phyloP scores from a whole-genome alignment of 1,140 invertebrate genomes.

The Drosophila tsacasi region DNA sequence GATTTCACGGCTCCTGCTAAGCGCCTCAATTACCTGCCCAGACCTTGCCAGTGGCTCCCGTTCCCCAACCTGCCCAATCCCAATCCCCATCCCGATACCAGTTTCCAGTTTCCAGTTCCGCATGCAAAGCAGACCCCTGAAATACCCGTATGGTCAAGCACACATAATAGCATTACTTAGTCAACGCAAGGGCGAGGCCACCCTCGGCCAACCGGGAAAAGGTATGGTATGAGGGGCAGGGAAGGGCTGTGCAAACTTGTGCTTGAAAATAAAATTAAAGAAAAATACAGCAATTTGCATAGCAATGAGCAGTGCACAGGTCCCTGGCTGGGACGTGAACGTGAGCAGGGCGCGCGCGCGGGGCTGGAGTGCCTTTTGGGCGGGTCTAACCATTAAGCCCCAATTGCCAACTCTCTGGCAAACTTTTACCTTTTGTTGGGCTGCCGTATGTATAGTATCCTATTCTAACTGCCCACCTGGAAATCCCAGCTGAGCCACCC shows the following conservation, averaged over 20 bases:
- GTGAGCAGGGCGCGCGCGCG: neutral
- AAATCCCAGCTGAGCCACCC: conserved; percentile 20
- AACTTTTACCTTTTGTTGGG: conserved; percentile 56
- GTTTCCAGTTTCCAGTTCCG: conserved; percentile 5
- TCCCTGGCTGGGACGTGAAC: conserved; percentile 1
- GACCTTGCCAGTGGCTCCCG: conserved; percentile 10
- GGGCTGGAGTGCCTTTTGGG: conserved; percentile 6
- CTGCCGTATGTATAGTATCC: neutral
- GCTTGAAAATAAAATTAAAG: conserved; percentile 76
- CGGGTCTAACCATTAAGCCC: conserved; percentile 51
- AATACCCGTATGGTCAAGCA: conserved; percentile 44
- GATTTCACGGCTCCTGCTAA: conserved; percentile 31
- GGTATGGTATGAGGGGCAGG: no score
- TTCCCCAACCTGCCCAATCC: conserved; percentile 13
- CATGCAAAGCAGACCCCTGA: conserved; percentile 16
- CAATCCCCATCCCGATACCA: conserved; percentile 31
- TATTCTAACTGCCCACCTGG: conserved; percentile 9
- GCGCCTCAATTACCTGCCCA: conserved; percentile 61
- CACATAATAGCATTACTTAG: conserved; percentile 55
- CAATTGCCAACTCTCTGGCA: conserved; percentile 47
- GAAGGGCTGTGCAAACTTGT: conserved; percentile 16
- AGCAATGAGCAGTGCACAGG: conserved; percentile 56
- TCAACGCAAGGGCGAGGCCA: conserved; percentile 37
- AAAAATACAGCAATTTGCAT: conserved; percentile 81
- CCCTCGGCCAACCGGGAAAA: conserved; percentile 2